Percentiles rank a stretch among this genome's conserved stretches.
These are phyloP conservation scores for Drymonia ruficornis DNA, from an alignment of 2,888 invertebrate species.

Conservation along the genomic window DNA sequence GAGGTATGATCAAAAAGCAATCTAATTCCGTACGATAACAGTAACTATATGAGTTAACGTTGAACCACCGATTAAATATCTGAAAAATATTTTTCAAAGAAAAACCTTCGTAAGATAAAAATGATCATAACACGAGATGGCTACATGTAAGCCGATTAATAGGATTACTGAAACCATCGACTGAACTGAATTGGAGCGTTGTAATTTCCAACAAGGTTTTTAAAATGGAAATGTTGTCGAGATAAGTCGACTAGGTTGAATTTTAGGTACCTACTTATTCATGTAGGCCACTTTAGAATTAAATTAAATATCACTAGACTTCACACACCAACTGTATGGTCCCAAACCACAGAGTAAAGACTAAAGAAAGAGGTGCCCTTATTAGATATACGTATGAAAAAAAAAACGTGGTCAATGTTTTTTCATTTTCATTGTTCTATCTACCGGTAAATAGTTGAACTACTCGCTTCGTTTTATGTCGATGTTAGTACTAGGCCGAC, in stretches of 20 bases:
- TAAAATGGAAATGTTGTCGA: not conserved
- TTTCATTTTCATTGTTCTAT: too few species aligned
- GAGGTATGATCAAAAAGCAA: not conserved
- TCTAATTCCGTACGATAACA: not conserved
- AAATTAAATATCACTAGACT: not conserved
- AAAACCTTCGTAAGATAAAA: not conserved
- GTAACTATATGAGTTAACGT: not conserved
- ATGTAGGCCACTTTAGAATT: not conserved
- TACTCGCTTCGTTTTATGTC: too few species aligned
- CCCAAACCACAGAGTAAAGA: too few species aligned
- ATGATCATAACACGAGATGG: not conserved
- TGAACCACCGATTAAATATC: not conserved
- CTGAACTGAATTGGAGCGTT: not conserved
- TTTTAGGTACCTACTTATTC: not conserved
- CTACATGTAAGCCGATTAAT: not conserved
- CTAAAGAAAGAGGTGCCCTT: too few species aligned
- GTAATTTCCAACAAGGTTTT: not conserved
- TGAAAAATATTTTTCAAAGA: not conserved
- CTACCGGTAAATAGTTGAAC: too few species aligned
- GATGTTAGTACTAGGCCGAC: too few species aligned
- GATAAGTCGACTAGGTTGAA: not conserved
- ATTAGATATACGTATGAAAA: too few species aligned
- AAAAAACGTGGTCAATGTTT: too few species aligned
- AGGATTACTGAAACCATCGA: not conserved
- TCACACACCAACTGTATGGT: too few species aligned